Conservation (phyloP, 2,797 vertebrate species). For the Gila robusta region DNA sequence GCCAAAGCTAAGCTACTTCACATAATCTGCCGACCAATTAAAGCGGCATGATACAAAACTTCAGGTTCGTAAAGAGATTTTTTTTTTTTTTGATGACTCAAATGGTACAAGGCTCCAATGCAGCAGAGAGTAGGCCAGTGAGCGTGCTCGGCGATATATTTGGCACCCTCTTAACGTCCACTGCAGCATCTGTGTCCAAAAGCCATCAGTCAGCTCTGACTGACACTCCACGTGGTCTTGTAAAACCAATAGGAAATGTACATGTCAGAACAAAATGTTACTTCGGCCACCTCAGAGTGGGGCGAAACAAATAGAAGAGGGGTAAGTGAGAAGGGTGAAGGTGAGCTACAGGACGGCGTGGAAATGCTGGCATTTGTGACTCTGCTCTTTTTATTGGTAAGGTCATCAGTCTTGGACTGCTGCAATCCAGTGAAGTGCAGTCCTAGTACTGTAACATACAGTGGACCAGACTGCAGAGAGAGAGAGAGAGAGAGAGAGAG, state of each 20-base stretch:
- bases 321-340: slow-evolving; percentile 49
- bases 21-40: not conserved
- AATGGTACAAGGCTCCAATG: slow-evolving; percentile 55
- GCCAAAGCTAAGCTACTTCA: not conserved
- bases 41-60: slow-evolving; percentile 4
- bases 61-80: slow-evolving; percentile 19
- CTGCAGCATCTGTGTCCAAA: slow-evolving; percentile 67
- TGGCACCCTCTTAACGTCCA: slow-evolving; percentile 40
- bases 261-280: slow-evolving; percentile 18
- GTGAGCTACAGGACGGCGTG: slow-evolving; percentile 40
- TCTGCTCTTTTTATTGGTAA: slow-evolving; percentile 77
- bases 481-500: slow-evolving; percentile 46
- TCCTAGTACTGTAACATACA: slow-evolving; percentile 66
- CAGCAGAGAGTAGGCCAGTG: slow-evolving; percentile 55
- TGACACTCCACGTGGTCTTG: slow-evolving; percentile 51
- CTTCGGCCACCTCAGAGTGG: not conserved
- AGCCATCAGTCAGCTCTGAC: slow-evolving; percentile 58
- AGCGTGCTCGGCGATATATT: not conserved
- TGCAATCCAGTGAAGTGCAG: slow-evolving; percentile 65
- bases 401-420: slow-evolving; percentile 74
- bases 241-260: not conserved
- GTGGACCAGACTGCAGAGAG: slow-evolving; percentile 72
- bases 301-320: slow-evolving; percentile 8
- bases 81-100: slow-evolving; percentile 50
- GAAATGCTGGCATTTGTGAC: slow-evolving; percentile 67